Percentiles rank a stretch among this genome's conserved stretches.
Evolutionary conservation across 2,888 invertebrate genomes (phyloP).

Genomic region (Nephrotoma flavescens): DNA sequence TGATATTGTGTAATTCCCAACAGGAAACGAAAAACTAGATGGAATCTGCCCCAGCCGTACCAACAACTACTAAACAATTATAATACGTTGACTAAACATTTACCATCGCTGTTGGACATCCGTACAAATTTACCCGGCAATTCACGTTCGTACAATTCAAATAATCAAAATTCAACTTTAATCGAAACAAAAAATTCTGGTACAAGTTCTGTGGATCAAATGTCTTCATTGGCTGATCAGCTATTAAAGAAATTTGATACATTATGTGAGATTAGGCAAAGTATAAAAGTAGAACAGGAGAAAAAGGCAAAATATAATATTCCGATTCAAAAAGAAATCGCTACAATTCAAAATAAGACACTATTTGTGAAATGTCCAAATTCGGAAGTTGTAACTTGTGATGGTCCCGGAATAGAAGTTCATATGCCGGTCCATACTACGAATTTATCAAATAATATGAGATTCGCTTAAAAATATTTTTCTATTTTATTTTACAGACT

Average conservation of each 20-base stretch:
- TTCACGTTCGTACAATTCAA: not conserved
- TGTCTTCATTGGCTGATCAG: not conserved
- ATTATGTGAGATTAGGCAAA: not conserved
- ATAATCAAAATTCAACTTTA: not conserved
- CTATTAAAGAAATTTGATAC: not conserved
- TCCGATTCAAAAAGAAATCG: not conserved
- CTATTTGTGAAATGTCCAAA: not conserved
- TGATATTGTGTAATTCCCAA: not conserved
- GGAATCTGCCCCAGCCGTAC: not conserved
- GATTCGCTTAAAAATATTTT: not conserved
- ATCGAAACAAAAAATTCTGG: not conserved
- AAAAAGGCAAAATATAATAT: conserved; percentile 1
- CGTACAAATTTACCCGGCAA: not conserved
- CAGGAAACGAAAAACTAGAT: not conserved
- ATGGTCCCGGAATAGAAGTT: not conserved
- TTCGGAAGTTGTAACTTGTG: not conserved
- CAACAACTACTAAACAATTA: not conserved
- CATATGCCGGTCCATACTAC: not conserved
- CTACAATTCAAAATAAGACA: not conserved
- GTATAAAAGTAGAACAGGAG: not conserved
- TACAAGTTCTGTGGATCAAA: not conserved
- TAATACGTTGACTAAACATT: not conserved
- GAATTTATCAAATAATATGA: not conserved
- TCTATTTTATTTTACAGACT: not conserved
- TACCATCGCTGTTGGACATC: not conserved